A percentile compares a stretch with the other conserved stretches of the same genome.
These are phyloP conservation scores for Schrankia costaestrigalis DNA, from an alignment of 2,888 invertebrate species.

Conservation along the genomic window DNA sequence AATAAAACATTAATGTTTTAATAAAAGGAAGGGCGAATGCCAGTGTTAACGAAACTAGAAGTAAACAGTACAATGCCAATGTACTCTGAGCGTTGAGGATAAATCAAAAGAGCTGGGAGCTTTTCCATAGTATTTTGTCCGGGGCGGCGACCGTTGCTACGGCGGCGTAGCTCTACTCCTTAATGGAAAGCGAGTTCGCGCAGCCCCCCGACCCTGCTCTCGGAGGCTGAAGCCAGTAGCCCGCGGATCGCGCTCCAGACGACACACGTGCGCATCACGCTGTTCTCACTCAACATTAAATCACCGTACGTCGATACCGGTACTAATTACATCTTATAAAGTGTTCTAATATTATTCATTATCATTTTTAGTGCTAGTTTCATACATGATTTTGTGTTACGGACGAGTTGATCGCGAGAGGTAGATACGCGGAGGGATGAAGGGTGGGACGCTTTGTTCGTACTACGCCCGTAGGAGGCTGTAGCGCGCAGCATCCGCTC, in stretches of 20 bases:
- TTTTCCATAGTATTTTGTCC: constrained; percentile 41
- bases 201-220: constrained; percentile 63
- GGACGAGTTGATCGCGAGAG: constrained; percentile 44
- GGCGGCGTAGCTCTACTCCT: constrained; percentile 54
- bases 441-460: constrained; percentile 73
- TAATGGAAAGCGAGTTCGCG: constrained; percentile 69
- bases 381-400: constrained; percentile 49
- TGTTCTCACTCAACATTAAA: constrained; percentile 33
- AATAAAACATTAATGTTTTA: too few relatives aligned
- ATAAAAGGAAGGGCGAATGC: background rate
- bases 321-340: constrained; percentile 32
- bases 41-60: background rate
- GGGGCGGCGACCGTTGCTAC: constrained; percentile 64
- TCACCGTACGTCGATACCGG: constrained; percentile 48
- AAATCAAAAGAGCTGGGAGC: constrained; percentile 53
- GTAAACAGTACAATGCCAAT: constrained; percentile 12
- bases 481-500: constrained; percentile 74
- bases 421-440: constrained; percentile 46
- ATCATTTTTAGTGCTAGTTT: constrained; percentile 55
- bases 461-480: constrained; percentile 73
- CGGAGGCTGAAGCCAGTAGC: constrained; percentile 72
- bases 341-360: constrained; percentile 39
- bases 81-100: constrained; percentile 35
- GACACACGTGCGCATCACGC: constrained; percentile 49
- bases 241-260: constrained; percentile 69